Conservation (phyloP, 2,113 vertebrate genomes). For the human region DNA sequence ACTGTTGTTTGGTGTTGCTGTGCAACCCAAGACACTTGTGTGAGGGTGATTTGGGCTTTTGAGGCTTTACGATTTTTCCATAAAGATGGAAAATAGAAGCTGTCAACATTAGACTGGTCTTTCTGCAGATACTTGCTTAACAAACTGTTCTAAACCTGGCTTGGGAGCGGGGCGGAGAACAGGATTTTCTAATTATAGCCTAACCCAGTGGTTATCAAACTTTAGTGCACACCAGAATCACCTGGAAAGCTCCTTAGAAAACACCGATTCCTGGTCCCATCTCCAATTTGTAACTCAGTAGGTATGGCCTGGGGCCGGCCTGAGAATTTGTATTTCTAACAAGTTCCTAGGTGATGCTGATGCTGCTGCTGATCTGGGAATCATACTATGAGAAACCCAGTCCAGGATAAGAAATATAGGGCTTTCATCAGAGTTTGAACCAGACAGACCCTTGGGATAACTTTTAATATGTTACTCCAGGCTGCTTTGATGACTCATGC, state of each 20-base stretch:
- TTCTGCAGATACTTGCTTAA: not conserved
- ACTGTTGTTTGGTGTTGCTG: not conserved
- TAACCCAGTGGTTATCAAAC: not conserved
- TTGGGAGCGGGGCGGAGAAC: not conserved
- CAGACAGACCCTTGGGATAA: not conserved
- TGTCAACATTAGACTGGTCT: not conserved
- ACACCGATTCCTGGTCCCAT: not conserved
- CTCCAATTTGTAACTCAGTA: not conserved
- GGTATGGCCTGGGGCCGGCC: not conserved
- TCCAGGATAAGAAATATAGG: not conserved
- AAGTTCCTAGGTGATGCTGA: not conserved
- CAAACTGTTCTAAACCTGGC: not conserved
- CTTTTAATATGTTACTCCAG: not conserved
- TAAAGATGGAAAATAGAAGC: slow-evolving; percentile 19
- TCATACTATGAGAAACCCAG: not conserved
- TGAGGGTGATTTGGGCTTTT: not conserved
- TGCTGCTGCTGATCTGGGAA: not conserved
- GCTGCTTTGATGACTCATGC: not conserved
- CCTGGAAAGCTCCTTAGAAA: not conserved
- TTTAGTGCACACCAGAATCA: not conserved
- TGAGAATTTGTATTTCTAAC: slow-evolving; percentile 6
- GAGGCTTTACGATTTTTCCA: not conserved
- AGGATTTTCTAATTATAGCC: not conserved
- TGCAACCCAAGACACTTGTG: not conserved
- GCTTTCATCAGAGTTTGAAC: not conserved